These are phyloP conservation scores for Drosophila pseudoananassae DNA, from an alignment of 1,140 invertebrate species.

Conservation along the genomic window DNA sequence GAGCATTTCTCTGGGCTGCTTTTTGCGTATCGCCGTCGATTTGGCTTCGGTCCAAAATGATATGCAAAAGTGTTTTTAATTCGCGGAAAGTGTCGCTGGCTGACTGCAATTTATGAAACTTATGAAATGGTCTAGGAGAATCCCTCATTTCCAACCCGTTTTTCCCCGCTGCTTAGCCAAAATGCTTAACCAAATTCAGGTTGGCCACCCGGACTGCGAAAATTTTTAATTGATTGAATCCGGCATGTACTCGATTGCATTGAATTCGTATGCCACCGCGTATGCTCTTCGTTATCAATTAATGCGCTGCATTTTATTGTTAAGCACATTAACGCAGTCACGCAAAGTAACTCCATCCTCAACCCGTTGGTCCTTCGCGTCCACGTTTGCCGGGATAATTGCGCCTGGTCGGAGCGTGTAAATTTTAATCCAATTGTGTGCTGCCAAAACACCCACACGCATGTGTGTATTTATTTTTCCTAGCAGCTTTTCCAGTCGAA, in stretches of 20 bases:
- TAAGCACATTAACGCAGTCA: constrained; percentile 81
- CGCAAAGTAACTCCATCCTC: constrained; percentile 51
- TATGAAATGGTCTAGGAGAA: constrained; percentile 21
- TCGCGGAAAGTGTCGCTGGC: constrained; percentile 54
- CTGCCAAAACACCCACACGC: constrained; percentile 48
- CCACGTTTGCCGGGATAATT: constrained; percentile 54
- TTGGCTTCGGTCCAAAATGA: constrained; percentile 70
- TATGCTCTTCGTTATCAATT: constrained; percentile 68
- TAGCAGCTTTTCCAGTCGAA: constrained; percentile 76
- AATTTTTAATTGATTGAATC: constrained; percentile 49
- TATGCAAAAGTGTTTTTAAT: constrained; percentile 77
- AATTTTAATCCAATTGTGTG: constrained; percentile 82
- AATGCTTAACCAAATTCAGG: constrained; percentile 36
- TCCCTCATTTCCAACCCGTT: background rate
- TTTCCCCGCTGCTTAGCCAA: constrained; percentile 23
- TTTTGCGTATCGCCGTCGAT: constrained; percentile 16
- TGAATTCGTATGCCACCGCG: constrained; percentile 21
- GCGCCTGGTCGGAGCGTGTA: constrained; percentile 77
- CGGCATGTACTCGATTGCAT: constrained; percentile 42
- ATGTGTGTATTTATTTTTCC: constrained; percentile 76
- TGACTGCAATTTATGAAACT: constrained; percentile 52
- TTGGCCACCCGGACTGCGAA: constrained; percentile 37
- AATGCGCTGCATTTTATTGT: constrained; percentile 81
- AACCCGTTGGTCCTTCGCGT: background rate
- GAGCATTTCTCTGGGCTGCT: constrained; percentile 19